Conservation (phyloP, 1,140 invertebrate species). For the Geopemphigus sp. region DNA sequence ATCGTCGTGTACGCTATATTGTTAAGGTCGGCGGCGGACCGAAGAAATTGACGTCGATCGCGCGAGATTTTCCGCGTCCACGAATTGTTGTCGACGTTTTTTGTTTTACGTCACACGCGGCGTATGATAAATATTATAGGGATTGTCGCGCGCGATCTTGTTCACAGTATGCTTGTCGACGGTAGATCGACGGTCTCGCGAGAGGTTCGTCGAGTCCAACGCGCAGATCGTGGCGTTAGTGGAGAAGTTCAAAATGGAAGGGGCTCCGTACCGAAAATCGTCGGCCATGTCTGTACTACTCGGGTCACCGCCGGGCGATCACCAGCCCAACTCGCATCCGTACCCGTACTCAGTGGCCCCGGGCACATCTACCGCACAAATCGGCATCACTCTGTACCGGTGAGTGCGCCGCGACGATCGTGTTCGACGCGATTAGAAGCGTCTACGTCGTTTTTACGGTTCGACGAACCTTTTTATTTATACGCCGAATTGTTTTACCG, state of each 20-base stretch:
- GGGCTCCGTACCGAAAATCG: conserved; percentile 65
- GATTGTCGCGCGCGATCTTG: not conserved
- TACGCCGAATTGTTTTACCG: not conserved
- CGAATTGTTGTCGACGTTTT: too few relatives aligned
- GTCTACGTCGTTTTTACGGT: not conserved
- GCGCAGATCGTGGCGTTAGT: conserved; percentile 88
- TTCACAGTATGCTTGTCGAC: conserved; percentile 82
- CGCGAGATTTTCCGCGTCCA: not conserved
- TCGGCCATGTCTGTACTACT: conserved; percentile 54
- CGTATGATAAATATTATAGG: too few relatives aligned
- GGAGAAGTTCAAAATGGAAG: conserved; percentile 86
- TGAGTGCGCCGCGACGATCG: conserved; percentile 58
- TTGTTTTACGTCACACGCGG: too few relatives aligned
- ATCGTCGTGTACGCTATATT: not conserved
- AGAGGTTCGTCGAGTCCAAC: conserved; percentile 87
- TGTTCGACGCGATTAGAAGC: not conserved
- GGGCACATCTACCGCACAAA: conserved; percentile 52
- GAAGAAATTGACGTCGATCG: not conserved
- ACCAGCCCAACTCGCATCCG: conserved; percentile 30
- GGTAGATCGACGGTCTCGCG: conserved; percentile 81
- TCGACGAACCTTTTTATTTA: not conserved
- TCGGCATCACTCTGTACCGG: conserved; percentile 74
- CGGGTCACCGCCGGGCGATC: conserved; percentile 53
- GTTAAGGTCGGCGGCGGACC: not conserved
- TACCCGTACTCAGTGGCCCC: conserved; percentile 34